These are phyloP conservation scores for Oxyruncus cristatus DNA, from an alignment of 2,113 vertebrate genomes.

Conservation along the genomic window DNA sequence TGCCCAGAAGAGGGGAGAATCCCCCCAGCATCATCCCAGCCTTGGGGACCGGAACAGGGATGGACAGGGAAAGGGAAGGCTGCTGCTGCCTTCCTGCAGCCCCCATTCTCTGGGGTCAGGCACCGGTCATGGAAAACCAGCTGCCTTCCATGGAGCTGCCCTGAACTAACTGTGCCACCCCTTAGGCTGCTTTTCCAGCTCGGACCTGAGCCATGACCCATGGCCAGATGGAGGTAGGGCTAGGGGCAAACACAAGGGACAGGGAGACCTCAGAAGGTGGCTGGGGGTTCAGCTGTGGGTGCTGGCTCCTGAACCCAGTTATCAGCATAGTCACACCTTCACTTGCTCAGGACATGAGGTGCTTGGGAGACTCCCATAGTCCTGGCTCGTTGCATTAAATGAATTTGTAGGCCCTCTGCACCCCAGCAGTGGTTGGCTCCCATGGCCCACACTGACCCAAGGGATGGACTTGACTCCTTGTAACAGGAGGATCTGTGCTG, in stretches of 20 bases:
- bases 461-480: not conserved
- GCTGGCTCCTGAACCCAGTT: not conserved
- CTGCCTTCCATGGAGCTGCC: not conserved
- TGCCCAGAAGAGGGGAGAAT: not conserved
- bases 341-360: not conserved
- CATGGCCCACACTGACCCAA: not conserved
- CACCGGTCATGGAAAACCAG: fast-evolving
- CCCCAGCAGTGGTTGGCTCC: not conserved
- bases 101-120: not conserved
- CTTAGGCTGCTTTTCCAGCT: not conserved
- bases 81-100: not conserved
- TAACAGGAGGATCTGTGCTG: not conserved
- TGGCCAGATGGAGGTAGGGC: not conserved
- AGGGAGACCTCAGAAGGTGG: too few species aligned
- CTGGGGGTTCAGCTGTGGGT: not conserved
- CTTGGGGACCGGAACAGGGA: not conserved
- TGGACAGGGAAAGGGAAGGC: not conserved
- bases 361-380: not conserved
- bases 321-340: not conserved
- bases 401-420: not conserved
- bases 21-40: fast-evolving
- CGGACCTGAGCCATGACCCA: fast-evolving
- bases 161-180: not conserved
- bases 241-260: fast-evolving
- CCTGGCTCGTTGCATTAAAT: fast-evolving